These are phyloP conservation scores for Meloidogyne chitwoodi DNA, from an alignment of 1,140 invertebrate genomes.

Conservation along the genomic window DNA sequence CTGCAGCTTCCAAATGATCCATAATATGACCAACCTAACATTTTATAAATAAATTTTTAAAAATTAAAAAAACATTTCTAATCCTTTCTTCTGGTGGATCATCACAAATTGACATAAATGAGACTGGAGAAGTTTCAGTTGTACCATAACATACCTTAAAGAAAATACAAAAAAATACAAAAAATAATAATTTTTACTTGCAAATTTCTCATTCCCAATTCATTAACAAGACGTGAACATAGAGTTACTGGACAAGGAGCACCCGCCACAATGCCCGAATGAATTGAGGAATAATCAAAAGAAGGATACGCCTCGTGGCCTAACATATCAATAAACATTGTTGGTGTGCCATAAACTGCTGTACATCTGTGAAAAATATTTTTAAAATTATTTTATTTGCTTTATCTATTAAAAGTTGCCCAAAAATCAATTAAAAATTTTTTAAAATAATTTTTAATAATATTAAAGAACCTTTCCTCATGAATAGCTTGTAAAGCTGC, in stretches of 20 bases:
- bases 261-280: constrained; percentile 68
- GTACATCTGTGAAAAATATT: constrained; percentile 67
- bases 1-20: constrained; percentile 74
- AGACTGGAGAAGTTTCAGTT: constrained; percentile 77
- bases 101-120: constrained; percentile 61
- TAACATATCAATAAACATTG: constrained; percentile 82
- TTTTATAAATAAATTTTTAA: neutral
- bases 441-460: constrained; percentile 1
- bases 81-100: constrained; percentile 70
- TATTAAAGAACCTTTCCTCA: constrained; percentile 42
- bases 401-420: too few species aligned
- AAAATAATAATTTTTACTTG: constrained; percentile 34
- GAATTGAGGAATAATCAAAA: constrained; percentile 51
- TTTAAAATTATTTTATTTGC: neutral
- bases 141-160: constrained; percentile 77
- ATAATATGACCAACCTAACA: constrained; percentile 70
- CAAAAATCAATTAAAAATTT: too few species aligned
- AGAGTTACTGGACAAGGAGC: constrained; percentile 73
- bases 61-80: constrained; percentile 64
- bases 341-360: constrained; percentile 82
- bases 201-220: constrained; percentile 46
- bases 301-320: constrained; percentile 53
- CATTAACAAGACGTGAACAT: constrained; percentile 50
- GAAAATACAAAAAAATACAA: constrained; percentile 32
- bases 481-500: constrained; percentile 65